phyloP scores from a whole-genome alignment of 2,888 invertebrate genomes.

The Oxyscelio sp. region DNA sequence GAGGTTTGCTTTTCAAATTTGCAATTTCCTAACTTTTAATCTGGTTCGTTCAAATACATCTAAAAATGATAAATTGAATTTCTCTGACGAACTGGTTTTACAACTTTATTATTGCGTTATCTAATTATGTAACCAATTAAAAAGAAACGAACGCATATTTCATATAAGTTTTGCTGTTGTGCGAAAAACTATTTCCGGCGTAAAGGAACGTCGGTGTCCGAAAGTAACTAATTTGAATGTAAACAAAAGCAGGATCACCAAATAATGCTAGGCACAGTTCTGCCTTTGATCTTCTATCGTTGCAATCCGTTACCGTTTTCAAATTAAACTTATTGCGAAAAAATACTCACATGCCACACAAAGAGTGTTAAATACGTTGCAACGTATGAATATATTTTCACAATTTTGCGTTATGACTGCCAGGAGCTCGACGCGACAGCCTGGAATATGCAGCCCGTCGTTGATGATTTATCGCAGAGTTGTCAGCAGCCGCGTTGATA shows the following conservation, averaged over 20 bases:
- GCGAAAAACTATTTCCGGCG: not conserved
- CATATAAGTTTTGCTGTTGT: not conserved
- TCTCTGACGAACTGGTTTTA: no score
- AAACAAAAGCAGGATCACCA: slow-evolving; percentile 9
- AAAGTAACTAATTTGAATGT: not conserved
- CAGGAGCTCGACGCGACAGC: slow-evolving; percentile 40
- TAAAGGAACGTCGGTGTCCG: not conserved
- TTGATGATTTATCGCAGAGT: slow-evolving; percentile 69
- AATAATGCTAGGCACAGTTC: not conserved
- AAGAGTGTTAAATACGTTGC: slow-evolving; percentile 22
- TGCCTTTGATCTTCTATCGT: slow-evolving; percentile 29
- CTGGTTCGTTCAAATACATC: no score
- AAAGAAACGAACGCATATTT: no score
- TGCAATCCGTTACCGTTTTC: slow-evolving; percentile 15
- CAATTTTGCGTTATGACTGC: slow-evolving; percentile 51
- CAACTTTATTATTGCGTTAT: no score
- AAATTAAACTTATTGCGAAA: slow-evolving; percentile 48
- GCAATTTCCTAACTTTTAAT: slow-evolving; percentile 29
- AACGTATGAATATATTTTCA: slow-evolving; percentile 35
- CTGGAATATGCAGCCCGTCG: slow-evolving; percentile 64
- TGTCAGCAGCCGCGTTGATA: slow-evolving; percentile 68
- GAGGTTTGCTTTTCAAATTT: slow-evolving; percentile 39
- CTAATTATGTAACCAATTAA: no score
- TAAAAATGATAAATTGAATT: no score
- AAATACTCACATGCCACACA: slow-evolving; percentile 28